Percentiles rank a stretch among this genome's conserved stretches.
Conservation (phyloP, 1,140 invertebrate species). For the Bombus pyrosoma region DNA sequence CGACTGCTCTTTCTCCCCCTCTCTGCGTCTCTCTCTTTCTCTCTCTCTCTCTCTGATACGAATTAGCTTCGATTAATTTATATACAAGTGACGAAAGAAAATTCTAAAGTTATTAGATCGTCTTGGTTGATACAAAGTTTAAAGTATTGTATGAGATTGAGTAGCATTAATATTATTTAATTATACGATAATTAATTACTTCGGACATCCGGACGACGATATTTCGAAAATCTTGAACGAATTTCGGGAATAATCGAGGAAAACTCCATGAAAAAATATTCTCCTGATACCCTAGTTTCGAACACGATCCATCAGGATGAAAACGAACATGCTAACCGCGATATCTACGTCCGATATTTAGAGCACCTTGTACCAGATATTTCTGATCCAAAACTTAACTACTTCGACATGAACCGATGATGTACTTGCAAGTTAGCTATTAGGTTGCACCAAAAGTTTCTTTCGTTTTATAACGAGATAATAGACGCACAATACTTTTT, state of each 20-base stretch:
- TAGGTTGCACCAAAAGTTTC: not conserved
- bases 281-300: not conserved
- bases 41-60: not conserved
- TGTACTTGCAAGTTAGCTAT: not conserved
- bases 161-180: not conserved
- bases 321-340: not conserved
- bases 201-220: not conserved
- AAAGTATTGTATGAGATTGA: not conserved
- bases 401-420: not conserved
- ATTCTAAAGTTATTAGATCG: not conserved
- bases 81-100: not conserved
- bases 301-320: not conserved
- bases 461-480: too few relatives aligned
- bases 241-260: not conserved
- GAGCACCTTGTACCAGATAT: not conserved
- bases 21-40: too few relatives aligned
- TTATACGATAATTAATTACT: not conserved
- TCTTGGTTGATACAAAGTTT: not conserved
- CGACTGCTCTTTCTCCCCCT: too few relatives aligned
- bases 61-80: not conserved
- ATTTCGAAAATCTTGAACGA: not conserved
- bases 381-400: not conserved
- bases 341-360: not conserved
- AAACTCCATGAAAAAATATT: not conserved
- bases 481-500: too few relatives aligned